A percentile compares a stretch with the other conserved stretches of the same genome.
These are phyloP conservation scores for Clarias macrocephalus DNA, from an alignment of 2,113 vertebrate species.

Conservation along the genomic window DNA sequence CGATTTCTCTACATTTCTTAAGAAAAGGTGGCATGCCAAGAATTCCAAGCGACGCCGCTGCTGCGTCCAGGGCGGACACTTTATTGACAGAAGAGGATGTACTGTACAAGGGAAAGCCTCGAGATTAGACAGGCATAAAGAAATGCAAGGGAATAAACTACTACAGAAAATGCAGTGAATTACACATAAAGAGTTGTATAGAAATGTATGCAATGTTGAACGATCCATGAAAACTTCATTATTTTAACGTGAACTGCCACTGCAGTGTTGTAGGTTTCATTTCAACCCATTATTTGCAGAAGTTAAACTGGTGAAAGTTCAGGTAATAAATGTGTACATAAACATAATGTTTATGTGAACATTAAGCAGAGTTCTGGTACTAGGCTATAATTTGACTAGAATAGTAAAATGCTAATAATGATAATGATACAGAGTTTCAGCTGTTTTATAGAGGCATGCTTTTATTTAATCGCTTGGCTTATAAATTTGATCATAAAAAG, in stretches of 20 bases:
- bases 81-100: constrained; percentile 65
- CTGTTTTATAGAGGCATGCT: not conserved
- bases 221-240: not conserved
- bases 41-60: constrained; percentile 54
- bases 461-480: not conserved
- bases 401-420: not conserved
- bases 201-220: not conserved
- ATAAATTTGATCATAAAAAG: not conserved
- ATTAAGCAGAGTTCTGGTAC: not conserved
- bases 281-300: not conserved
- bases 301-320: not conserved
- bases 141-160: constrained; percentile 22
- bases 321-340: not conserved
- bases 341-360: not conserved
- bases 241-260: not conserved
- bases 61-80: constrained; percentile 25
- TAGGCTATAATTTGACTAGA: not conserved
- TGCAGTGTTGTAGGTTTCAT: not conserved
- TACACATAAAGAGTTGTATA: not conserved
- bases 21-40: constrained; percentile 42
- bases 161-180: constrained; percentile 3
- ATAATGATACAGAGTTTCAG: not conserved
- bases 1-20: constrained; percentile 61
- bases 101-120: constrained; percentile 58
- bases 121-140: constrained; percentile 55